Evolutionary conservation across 1,140 invertebrate genomes (phyloP).

Genomic region (Bombus haemorrhoidalis): DNA sequence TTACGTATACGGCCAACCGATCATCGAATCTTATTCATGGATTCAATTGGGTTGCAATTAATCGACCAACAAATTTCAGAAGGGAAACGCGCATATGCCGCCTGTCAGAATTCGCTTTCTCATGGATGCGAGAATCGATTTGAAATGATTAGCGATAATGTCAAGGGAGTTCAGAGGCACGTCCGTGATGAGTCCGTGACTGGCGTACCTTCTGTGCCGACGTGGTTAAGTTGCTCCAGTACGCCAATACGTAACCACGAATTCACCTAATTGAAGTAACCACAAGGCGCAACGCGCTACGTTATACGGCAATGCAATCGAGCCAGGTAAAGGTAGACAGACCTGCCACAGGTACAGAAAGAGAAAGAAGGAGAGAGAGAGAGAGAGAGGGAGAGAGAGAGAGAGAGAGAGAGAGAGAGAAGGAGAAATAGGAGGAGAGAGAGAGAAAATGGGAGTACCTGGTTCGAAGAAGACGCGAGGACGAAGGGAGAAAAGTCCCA

Average conservation of each 20-base stretch:
- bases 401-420: background rate
- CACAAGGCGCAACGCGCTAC: slow-evolving; percentile 76
- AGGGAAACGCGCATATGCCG: slow-evolving; percentile 31
- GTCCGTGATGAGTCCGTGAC: slow-evolving; percentile 72
- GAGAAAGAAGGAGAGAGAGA: background rate
- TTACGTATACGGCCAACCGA: background rate
- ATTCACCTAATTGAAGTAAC: slow-evolving; percentile 82
- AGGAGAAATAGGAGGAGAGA: background rate
- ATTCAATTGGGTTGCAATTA: background rate
- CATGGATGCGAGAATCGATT: slow-evolving; percentile 67
- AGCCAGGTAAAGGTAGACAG: background rate
- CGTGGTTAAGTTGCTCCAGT: slow-evolving; percentile 41
- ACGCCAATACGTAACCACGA: slow-evolving; percentile 71
- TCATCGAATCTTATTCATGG: background rate
- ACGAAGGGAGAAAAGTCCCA: background rate
- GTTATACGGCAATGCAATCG: slow-evolving; percentile 55
- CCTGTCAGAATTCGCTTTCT: slow-evolving; percentile 27
- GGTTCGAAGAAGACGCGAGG: background rate
- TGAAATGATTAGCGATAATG: slow-evolving; percentile 79
- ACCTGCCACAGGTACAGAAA: too few relatives aligned
- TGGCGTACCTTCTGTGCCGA: slow-evolving; percentile 57
- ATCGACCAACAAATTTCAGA: background rate
- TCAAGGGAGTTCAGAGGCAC: slow-evolving; percentile 73
- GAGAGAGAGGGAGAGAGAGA: too few relatives aligned
- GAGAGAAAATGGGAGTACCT: background rate